Conservation (phyloP, 2,113 vertebrate genomes). For the Alexandromys fortis region DNA sequence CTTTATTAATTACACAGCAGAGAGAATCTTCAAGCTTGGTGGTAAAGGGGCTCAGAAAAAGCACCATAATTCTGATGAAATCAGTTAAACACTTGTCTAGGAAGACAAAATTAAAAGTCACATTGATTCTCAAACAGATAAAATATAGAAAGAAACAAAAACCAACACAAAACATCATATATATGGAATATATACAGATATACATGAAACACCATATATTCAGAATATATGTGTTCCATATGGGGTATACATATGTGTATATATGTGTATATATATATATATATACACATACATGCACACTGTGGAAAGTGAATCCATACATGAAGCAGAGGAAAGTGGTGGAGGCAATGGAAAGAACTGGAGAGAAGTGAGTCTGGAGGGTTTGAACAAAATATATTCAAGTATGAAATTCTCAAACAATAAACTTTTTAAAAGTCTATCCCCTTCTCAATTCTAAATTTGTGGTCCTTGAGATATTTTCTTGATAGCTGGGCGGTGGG, state of each 20-base stretch:
- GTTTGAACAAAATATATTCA: not conserved
- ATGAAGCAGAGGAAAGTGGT: not conserved
- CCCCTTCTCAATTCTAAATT: not conserved
- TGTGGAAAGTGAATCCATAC: not conserved
- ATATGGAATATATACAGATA: not conserved
- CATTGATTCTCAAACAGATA: not conserved
- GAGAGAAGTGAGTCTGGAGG: too few relatives aligned
- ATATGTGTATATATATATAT: accelerated
- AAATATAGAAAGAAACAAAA: conserved; percentile 13
- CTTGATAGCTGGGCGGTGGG: too few relatives aligned
- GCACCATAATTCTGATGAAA: not conserved
- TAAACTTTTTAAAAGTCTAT: not conserved
- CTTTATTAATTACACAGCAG: not conserved
- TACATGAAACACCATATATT: not conserved
- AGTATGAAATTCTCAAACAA: not conserved
- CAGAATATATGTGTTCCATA: too few relatives aligned
- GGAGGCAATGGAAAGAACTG: not conserved
- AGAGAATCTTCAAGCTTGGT: not conserved
- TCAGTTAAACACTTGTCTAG: not conserved
- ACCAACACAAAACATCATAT: not conserved
- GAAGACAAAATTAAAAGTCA: not conserved
- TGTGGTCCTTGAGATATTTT: not conserved
- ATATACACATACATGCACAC: accelerated
- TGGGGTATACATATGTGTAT: too few relatives aligned
- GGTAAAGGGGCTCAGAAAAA: not conserved